Conservation (phyloP, 2,797 vertebrate species). For the Iguana delicatissima region DNA sequence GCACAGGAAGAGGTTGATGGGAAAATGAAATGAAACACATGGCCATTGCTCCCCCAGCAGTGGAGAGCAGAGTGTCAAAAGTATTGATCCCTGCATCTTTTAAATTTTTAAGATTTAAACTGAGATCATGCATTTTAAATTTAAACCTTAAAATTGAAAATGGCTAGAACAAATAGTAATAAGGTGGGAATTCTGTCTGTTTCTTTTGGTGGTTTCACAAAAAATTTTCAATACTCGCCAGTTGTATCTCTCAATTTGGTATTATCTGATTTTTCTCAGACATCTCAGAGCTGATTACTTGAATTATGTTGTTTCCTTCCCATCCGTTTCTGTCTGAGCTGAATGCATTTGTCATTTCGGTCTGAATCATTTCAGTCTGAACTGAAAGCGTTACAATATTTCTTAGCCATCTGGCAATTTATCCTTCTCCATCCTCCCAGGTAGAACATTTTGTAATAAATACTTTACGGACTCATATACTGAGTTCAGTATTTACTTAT, state of each 20-base stretch:
- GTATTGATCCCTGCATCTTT: too few relatives aligned
- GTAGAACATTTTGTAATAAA: slow-evolving; percentile 14
- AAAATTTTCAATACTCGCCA: slow-evolving; percentile 27
- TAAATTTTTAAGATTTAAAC: neutral
- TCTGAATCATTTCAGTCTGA: neutral
- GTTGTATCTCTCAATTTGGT: slow-evolving; percentile 35
- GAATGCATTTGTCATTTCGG: neutral
- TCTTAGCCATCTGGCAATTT: slow-evolving; percentile 10
- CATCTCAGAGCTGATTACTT: slow-evolving; percentile 17
- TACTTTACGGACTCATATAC: slow-evolving; percentile 37
- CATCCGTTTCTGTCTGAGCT: slow-evolving; percentile 15
- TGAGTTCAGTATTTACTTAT: neutral
- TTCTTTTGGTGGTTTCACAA: slow-evolving; percentile 47
- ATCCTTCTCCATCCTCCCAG: neutral
- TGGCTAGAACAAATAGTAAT: neutral
- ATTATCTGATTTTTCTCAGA: slow-evolving; percentile 35
- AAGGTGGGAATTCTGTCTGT: neutral
- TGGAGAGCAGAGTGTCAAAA: neutral
- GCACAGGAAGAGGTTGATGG: too few relatives aligned
- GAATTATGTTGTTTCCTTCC: slow-evolving; percentile 54
- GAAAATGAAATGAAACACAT: too few relatives aligned
- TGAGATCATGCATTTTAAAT: too few relatives aligned
- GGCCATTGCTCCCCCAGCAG: too few relatives aligned
- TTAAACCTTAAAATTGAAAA: neutral
- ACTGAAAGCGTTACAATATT: neutral